These are phyloP conservation scores for Hydrotaea diabolus DNA, from an alignment of 2,888 invertebrate species.

Conservation along the genomic window DNA sequence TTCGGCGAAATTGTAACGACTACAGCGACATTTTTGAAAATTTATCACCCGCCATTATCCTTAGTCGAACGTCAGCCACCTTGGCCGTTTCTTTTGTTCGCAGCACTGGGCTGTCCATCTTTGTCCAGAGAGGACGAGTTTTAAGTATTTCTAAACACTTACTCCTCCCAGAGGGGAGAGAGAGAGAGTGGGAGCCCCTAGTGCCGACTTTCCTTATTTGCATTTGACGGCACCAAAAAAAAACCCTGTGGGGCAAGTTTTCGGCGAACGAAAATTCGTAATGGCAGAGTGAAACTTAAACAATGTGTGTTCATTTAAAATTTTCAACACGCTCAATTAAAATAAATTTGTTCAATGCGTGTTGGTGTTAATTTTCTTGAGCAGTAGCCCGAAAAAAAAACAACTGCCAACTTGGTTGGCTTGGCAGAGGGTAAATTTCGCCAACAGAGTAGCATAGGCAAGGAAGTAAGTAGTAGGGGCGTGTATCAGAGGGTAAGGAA, in stretches of 20 bases:
- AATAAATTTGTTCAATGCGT: slow-evolving; percentile 64
- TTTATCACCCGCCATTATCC: slow-evolving; percentile 30
- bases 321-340: slow-evolving; percentile 65
- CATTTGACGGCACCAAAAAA: neutral
- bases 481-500: no score
- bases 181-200: neutral
- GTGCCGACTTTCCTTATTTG: neutral
- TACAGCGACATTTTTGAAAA: slow-evolving; percentile 38
- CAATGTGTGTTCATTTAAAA: slow-evolving; percentile 58
- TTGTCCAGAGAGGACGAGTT: neutral
- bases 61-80: neutral
- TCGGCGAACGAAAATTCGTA: neutral
- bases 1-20: slow-evolving; percentile 35
- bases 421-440: neutral
- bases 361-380: slow-evolving; percentile 53
- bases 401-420: neutral
- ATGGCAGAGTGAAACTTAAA: slow-evolving; percentile 27
- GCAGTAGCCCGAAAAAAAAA: neutral
- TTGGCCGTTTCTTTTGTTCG: neutral
- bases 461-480: neutral
- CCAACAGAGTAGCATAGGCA: neutral
- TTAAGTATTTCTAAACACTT: neutral
- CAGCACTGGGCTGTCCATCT: neutral
- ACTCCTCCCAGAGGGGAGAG: neutral
- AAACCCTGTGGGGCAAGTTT: neutral